Percentiles rank a stretch among this genome's conserved stretches.
Evolutionary conservation across 2,113 vertebrate species (phyloP).

Genomic region (Clarias batrachus): DNA sequence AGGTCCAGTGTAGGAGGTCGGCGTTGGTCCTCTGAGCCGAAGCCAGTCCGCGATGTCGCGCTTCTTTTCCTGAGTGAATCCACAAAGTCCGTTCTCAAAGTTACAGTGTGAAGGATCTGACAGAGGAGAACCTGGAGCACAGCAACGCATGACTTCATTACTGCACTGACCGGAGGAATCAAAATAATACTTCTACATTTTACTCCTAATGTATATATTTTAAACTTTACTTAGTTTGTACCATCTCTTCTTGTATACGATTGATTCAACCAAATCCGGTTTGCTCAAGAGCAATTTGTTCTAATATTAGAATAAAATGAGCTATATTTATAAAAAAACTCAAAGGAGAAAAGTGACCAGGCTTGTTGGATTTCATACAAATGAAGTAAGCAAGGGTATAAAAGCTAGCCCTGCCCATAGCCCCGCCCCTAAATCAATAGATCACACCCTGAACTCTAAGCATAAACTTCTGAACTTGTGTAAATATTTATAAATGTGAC

Average conservation of each 20-base stretch:
- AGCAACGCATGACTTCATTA: not conserved
- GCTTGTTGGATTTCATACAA: not conserved
- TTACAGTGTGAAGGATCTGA: constrained; percentile 80
- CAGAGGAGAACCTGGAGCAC: constrained; percentile 65
- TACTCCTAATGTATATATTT: not conserved
- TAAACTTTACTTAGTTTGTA: not conserved
- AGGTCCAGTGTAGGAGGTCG: constrained; percentile 91
- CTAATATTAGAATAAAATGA: not conserved
- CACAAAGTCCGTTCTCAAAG: constrained; percentile 85
- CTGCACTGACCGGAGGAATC: not conserved
- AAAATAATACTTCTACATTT: not conserved
- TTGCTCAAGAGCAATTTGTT: not conserved
- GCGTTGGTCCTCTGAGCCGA: constrained; percentile 81
- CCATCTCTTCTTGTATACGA: not conserved
- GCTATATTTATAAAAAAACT: not conserved
- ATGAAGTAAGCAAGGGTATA: not conserved
- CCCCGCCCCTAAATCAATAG: not conserved
- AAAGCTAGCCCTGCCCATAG: not conserved
- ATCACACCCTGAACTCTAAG: not conserved
- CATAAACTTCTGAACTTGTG: not conserved
- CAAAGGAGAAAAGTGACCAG: not conserved
- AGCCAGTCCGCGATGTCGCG: constrained; percentile 81
- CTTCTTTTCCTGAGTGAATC: constrained; percentile 81
- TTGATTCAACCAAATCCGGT: not conserved
- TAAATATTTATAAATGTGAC: no score